Conservation (phyloP, 2,113 vertebrate species). For the Condylura cristata region DNA sequence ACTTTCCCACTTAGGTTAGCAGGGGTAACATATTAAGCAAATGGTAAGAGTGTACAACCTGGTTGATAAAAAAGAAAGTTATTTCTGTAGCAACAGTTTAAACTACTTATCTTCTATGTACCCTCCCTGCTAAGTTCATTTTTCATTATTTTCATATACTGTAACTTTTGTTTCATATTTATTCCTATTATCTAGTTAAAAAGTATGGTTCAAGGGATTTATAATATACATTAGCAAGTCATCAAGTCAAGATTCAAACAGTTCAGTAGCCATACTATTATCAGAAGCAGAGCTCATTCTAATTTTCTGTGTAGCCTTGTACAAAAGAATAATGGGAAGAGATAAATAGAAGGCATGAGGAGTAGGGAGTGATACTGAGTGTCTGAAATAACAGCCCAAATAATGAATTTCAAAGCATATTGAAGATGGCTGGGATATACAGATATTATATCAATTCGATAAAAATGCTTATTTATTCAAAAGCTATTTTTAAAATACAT, state of each 20-base stretch:
- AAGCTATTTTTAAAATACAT: background rate
- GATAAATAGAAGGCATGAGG: background rate
- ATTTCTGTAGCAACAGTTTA: background rate
- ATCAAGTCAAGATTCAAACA: background rate
- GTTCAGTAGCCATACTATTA: background rate
- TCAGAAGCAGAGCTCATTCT: background rate
- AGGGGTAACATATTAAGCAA: background rate
- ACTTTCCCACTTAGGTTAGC: background rate
- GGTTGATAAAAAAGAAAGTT: background rate
- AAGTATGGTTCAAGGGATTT: background rate
- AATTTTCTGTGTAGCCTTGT: background rate
- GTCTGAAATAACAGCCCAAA: background rate
- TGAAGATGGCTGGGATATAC: background rate
- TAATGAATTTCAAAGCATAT: background rate
- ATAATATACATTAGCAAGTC: background rate
- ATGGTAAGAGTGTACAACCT: background rate
- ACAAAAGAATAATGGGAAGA: background rate
- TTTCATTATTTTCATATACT: background rate
- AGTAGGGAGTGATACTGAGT: background rate
- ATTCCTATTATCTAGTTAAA: conserved; percentile 15
- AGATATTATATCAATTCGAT: background rate
- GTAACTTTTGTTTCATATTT: background rate
- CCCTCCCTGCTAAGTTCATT: background rate
- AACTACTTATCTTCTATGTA: fast-evolving
- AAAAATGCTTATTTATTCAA: conserved; percentile 31